Percentiles rank a stretch among this genome's conserved stretches.
phyloP scores from a whole-genome alignment of 2,888 invertebrate species.

The Eumerus sabulonum region DNA sequence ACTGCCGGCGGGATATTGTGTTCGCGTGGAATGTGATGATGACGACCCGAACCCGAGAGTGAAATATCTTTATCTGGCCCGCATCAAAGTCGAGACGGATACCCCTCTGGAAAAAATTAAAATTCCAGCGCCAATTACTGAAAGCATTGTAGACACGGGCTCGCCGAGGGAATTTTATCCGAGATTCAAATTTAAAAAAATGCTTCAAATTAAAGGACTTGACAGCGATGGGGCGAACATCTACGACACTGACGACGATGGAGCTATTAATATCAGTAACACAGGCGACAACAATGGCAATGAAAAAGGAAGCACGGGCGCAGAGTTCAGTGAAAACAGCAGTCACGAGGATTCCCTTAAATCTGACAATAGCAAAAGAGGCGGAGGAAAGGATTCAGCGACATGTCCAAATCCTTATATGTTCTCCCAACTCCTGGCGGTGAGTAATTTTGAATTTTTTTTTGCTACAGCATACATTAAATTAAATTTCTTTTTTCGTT shows the following conservation, averaged over 20 bases:
- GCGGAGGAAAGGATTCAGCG: too few species aligned
- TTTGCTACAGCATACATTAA: conserved; percentile 15
- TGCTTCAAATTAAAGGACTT: conserved; percentile 73
- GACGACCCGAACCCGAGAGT: conserved; percentile 33
- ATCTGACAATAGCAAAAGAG: not conserved
- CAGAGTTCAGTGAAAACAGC: not conserved
- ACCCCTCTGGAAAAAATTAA: conserved; percentile 11
- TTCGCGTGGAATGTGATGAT: conserved; percentile 72
- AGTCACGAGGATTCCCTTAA: not conserved
- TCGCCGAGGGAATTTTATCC: conserved; percentile 76
- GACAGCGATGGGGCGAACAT: conserved; percentile 4
- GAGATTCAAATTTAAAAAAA: conserved; percentile 73
- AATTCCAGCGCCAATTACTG: conserved; percentile 70
- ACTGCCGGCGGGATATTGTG: conserved; percentile 76
- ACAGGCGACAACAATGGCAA: not conserved
- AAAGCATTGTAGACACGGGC: conserved; percentile 73
- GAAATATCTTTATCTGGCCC: conserved; percentile 72
- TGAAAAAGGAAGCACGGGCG: not conserved
- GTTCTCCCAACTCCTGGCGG: conserved; percentile 70
- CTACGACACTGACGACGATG: conserved; percentile 7
- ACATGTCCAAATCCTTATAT: conserved; percentile 48
- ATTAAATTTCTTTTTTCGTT: conserved; percentile 13
- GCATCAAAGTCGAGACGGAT: conserved; percentile 68
- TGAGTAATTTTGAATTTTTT: conserved; percentile 39
- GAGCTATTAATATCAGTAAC: conserved; percentile 6